phyloP scores from a whole-genome alignment of 2,113 vertebrate species.

The Sakesphorus luctuosus region DNA sequence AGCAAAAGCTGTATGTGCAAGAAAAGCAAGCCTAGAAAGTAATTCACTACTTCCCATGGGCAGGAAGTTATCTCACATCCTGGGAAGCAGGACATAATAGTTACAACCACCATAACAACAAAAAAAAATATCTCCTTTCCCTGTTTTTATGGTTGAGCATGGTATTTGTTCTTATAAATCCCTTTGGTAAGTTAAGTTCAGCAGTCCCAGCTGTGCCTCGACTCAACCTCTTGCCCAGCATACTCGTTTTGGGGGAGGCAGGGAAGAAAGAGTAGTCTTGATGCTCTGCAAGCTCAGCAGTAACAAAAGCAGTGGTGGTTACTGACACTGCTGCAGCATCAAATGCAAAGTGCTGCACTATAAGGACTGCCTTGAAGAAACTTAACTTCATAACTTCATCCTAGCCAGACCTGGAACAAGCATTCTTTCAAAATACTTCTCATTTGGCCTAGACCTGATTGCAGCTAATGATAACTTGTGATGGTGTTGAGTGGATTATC shows the following conservation, averaged over 20 bases:
- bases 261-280: neutral
- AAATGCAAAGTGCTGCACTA: neutral
- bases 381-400: neutral
- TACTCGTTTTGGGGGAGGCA: neutral
- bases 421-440: neutral
- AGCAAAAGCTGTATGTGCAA: neutral
- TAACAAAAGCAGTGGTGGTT: neutral
- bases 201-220: neutral
- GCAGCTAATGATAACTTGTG: neutral
- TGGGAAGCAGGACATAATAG: neutral
- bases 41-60: neutral
- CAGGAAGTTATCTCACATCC: neutral
- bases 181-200: neutral
- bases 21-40: neutral
- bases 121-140: neutral
- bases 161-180: neutral
- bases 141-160: fast-evolving
- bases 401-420: neutral
- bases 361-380: neutral
- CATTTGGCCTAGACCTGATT: neutral
- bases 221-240: neutral
- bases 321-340: neutral
- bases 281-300: neutral
- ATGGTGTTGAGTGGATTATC: neutral
- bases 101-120: neutral